Percentiles rank a stretch among this genome's conserved stretches.
These are phyloP conservation scores for Accipiter virgatus DNA, from an alignment of 2,113 vertebrate species.

Conservation along the genomic window DNA sequence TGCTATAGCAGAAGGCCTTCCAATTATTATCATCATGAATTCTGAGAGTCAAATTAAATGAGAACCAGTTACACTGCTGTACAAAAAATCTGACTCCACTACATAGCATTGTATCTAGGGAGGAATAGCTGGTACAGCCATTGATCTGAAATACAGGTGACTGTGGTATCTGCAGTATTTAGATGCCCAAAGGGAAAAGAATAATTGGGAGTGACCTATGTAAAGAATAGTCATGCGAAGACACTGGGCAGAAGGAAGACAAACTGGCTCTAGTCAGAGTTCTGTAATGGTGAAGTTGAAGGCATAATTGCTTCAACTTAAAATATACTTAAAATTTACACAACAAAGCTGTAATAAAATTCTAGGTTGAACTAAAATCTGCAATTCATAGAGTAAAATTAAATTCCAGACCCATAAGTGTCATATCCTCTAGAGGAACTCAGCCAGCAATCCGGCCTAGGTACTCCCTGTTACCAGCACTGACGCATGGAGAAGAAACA, in stretches of 20 bases:
- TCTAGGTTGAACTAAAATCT: not conserved
- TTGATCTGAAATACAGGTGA: not conserved
- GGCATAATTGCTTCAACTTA: not conserved
- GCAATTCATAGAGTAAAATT: not conserved
- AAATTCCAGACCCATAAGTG: not conserved
- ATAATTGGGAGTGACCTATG: not conserved
- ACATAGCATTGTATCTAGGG: not conserved
- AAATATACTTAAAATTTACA: not conserved
- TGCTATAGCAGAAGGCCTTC: not conserved
- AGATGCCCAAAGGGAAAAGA: not conserved
- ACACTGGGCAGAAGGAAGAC: not conserved
- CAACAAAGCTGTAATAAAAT: not conserved
- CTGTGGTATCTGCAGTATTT: not conserved
- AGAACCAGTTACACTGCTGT: not conserved
- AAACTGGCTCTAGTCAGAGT: not conserved
- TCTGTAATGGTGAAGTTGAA: not conserved
- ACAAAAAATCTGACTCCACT: not conserved
- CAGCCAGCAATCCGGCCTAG: not conserved
- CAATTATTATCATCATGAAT: not conserved
- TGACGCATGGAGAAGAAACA: not conserved
- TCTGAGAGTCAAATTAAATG: not conserved
- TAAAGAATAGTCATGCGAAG: not conserved
- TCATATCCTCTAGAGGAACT: not conserved
- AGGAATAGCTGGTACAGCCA: not conserved
- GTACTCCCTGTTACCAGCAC: not conserved